phyloP scores from a whole-genome alignment of 1,140 invertebrate species.

The Popillia japonica region DNA sequence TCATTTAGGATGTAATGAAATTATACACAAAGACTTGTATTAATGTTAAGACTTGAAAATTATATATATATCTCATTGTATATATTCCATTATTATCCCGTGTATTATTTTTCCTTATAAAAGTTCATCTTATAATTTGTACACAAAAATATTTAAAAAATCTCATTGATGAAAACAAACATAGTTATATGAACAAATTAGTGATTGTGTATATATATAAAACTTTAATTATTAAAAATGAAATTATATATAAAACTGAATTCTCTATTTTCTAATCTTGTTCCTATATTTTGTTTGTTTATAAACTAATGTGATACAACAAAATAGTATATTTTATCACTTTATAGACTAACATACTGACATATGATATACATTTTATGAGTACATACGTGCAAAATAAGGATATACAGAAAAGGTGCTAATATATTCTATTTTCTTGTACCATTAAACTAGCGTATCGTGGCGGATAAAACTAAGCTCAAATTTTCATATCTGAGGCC shows the following conservation, averaged over 20 bases:
- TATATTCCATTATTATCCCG: slow-evolving; percentile 31
- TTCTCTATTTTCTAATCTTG: slow-evolving; percentile 35
- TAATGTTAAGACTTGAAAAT: slow-evolving; percentile 18
- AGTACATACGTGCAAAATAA: neutral
- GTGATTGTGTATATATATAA: slow-evolving; percentile 35
- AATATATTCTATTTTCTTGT: slow-evolving; percentile 35
- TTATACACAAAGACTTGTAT: slow-evolving; percentile 38
- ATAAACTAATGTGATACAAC: slow-evolving; percentile 1
- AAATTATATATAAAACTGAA: slow-evolving; percentile 31
- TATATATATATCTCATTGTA: slow-evolving; percentile 33
- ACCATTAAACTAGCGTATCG: slow-evolving; percentile 17
- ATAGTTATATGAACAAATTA: slow-evolving; percentile 32
- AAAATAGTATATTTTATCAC: slow-evolving; percentile 33
- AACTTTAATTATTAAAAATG: neutral
- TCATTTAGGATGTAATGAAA: neutral
- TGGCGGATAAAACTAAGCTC: slow-evolving; percentile 22
- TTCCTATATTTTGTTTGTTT: slow-evolving; percentile 34
- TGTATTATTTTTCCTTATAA: slow-evolving; percentile 32
- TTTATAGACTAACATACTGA: neutral
- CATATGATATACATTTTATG: neutral
- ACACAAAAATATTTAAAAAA: slow-evolving; percentile 16
- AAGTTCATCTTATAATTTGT: slow-evolving; percentile 26
- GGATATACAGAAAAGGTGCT: neutral
- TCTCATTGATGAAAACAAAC: slow-evolving; percentile 14
- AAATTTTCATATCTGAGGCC: slow-evolving; percentile 38